Conservation (phyloP, 2,113 vertebrate genomes). For the Poeciliopsis prolifica region DNA sequence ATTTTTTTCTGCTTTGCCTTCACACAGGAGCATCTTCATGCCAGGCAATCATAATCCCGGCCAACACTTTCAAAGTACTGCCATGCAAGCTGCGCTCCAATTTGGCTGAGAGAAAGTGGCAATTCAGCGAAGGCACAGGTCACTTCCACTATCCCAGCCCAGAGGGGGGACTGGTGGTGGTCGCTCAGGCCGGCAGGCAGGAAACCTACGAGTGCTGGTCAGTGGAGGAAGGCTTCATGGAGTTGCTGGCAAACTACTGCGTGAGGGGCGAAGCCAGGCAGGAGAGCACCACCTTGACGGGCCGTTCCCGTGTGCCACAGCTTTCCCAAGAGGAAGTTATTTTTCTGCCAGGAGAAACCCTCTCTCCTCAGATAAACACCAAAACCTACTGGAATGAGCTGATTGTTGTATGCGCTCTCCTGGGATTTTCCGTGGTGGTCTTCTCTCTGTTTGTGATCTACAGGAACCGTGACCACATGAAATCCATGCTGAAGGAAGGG, state of each 20-base stretch:
- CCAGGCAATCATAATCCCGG: slow-evolving; percentile 80
- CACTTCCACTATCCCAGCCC: slow-evolving; percentile 86
- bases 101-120: slow-evolving; percentile 87
- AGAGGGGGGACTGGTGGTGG: slow-evolving; percentile 87
- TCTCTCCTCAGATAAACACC: slow-evolving; percentile 73
- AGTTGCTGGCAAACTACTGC: slow-evolving; percentile 92
- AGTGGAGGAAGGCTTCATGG: slow-evolving; percentile 86
- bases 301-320: slow-evolving; percentile 72
- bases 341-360: slow-evolving; percentile 74
- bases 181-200: slow-evolving; percentile 80
- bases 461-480: slow-evolving; percentile 86
- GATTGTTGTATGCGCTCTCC: slow-evolving; percentile 88
- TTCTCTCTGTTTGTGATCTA: slow-evolving; percentile 86
- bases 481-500: slow-evolving; percentile 87
- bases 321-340: slow-evolving; percentile 65
- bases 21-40: slow-evolving; percentile 76
- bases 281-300: slow-evolving; percentile 75
- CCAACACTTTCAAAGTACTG: slow-evolving; percentile 86
- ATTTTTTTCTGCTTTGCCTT: slow-evolving; percentile 31
- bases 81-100: slow-evolving; percentile 90
- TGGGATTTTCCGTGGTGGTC: slow-evolving; percentile 79
- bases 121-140: slow-evolving; percentile 74
- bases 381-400: slow-evolving; percentile 96
- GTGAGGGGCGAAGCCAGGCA: slow-evolving; percentile 71
- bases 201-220: slow-evolving; percentile 95